Conservation (phyloP, 2,888 invertebrate species). For the Drosophila silvestris region DNA sequence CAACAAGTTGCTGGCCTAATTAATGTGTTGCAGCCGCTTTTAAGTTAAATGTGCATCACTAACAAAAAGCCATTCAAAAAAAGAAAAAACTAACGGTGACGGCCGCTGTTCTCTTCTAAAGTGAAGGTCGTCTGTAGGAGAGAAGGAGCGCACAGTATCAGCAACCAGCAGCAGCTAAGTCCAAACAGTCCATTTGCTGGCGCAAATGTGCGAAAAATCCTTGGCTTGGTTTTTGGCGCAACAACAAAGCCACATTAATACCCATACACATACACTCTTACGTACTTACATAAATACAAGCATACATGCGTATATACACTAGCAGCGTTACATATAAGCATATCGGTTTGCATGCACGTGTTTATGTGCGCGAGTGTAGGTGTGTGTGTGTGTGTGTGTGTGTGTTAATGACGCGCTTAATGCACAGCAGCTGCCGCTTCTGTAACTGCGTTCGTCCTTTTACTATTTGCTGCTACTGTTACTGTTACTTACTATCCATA, state of each 20-base stretch:
- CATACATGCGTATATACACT: conserved; percentile 13
- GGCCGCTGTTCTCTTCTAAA: conserved; percentile 47
- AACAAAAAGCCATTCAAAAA: conserved; percentile 52
- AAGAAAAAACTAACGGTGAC: conserved; percentile 46
- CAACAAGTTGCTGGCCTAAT: conserved; percentile 64
- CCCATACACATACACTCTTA: conserved; percentile 22
- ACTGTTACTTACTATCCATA: conserved; percentile 27
- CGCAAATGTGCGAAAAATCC: conserved; percentile 76
- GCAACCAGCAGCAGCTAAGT: conserved; percentile 45
- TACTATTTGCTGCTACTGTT: conserved; percentile 16
- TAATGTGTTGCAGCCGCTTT: conserved; percentile 48
- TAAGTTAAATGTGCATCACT: conserved; percentile 42
- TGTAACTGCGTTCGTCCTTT: conserved; percentile 28
- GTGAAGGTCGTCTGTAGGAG: conserved; percentile 79
- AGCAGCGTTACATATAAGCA: conserved; percentile 23
- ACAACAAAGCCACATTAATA: conserved; percentile 69
- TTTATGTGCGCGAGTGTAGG: conserved; percentile 16
- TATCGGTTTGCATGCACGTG: conserved; percentile 30
- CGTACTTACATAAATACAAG: conserved; percentile 10
- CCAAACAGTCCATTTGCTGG: conserved; percentile 64
- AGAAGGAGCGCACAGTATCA: conserved; percentile 63
- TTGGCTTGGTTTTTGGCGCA: conserved; percentile 78
- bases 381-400: conserved; percentile 21
- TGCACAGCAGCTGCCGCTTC: conserved; percentile 56
- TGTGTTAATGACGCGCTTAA: conserved; percentile 67